Evolutionary conservation across 2,797 vertebrate species (phyloP).

Genomic region (Dallia pectoralis): DNA sequence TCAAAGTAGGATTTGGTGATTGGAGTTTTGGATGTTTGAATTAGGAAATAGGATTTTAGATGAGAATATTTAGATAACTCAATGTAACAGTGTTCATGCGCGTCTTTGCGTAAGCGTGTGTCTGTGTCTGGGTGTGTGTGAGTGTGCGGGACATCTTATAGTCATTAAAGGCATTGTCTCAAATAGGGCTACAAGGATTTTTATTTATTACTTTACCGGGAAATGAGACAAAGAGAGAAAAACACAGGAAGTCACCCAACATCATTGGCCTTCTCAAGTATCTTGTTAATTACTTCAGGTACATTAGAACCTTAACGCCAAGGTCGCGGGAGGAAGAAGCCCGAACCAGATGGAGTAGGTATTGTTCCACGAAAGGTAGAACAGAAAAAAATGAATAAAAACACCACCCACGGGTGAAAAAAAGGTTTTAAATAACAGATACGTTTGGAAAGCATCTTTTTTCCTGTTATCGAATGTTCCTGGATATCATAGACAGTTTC

Average conservation of each 20-base stretch:
- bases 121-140: neutral
- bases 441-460: constrained; percentile 27
- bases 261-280: neutral
- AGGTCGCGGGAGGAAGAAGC: constrained; percentile 34
- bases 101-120: neutral
- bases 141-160: neutral
- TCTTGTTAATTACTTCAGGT: constrained; percentile 44
- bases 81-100: too few species aligned
- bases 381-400: constrained; percentile 28
- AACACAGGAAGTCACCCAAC: neutral
- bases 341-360: constrained; percentile 10
- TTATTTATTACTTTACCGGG: neutral
- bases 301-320: constrained; percentile 47
- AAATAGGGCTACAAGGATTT: neutral
- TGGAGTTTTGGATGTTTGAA: too few species aligned
- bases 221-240: neutral
- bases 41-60: too few species aligned
- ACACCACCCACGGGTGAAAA: constrained; percentile 25
- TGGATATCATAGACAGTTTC: neutral
- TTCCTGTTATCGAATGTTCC: neutral
- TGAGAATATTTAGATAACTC: too few species aligned
- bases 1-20: too few species aligned
- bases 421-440: constrained; percentile 19
- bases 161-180: neutral
- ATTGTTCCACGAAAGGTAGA: constrained; percentile 14